phyloP scores from a whole-genome alignment of 2,797 vertebrate genomes.

The Sebastiscus tertius region DNA sequence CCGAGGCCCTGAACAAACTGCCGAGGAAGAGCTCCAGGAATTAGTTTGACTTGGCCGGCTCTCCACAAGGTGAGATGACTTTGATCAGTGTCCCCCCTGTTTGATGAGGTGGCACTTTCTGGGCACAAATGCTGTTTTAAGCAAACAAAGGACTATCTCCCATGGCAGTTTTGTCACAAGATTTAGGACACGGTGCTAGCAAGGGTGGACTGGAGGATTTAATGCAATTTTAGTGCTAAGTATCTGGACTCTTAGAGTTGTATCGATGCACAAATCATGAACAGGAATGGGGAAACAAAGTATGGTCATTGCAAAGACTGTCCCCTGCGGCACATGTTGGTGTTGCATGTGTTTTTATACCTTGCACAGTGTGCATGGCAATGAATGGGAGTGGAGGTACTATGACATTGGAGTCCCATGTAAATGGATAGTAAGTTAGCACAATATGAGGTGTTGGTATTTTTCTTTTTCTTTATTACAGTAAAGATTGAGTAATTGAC shows the following conservation, averaged over 20 bases:
- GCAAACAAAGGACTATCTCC: slow-evolving; percentile 67
- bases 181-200: slow-evolving; percentile 30
- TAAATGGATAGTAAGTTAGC: background rate
- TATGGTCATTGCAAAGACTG: background rate
- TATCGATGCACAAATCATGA: background rate
- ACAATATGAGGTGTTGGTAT: background rate
- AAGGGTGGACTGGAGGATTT: slow-evolving; percentile 16
- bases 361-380: background rate
- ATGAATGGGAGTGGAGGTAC: background rate
- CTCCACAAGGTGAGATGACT: slow-evolving; percentile 66
- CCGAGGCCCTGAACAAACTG: slow-evolving; percentile 43
- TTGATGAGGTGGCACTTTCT: slow-evolving; percentile 74
- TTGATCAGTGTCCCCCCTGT: slow-evolving; percentile 68
- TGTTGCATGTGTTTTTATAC: too few relatives aligned
- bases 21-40: slow-evolving; percentile 54
- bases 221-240: slow-evolving; percentile 34
- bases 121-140: slow-evolving; percentile 64
- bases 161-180: slow-evolving; percentile 44
- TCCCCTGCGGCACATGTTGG: background rate
- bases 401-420: background rate
- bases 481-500: background rate
- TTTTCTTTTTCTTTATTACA: background rate
- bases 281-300: background rate
- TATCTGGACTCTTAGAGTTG: background rate
- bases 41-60: slow-evolving; percentile 67